Evolutionary conservation across 2,797 vertebrate species (phyloP), one percentile per base, ranked within the genome.

Genomic region (Argentina silus): DNA sequence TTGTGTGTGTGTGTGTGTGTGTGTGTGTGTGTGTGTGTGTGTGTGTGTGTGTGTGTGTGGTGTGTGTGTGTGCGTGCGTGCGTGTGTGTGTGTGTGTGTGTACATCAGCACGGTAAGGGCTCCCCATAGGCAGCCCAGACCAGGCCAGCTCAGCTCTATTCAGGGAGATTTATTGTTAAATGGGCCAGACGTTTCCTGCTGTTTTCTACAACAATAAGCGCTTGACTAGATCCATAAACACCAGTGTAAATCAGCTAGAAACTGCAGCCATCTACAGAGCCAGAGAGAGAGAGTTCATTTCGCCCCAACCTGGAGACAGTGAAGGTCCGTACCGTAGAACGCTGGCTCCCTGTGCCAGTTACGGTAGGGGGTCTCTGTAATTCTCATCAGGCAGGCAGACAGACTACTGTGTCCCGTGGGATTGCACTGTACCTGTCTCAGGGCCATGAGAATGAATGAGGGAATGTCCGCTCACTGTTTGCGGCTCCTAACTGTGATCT

Each of bases 111-210:
- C 11, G 44, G 67, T 81, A 73, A 73, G 67, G 61, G 67, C 51
- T 82, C 71, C 82, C 75, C 73, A 59, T 73, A 78, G 78, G 73
- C 67, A 69, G n/a, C 12, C 77, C 80, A 78, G 72, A 78, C 81
- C 43, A 23, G 10, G 44, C 50, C 17, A 45, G 53, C 71, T 51
- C 62, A 47, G 62, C 7, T 23, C 44, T 83, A 82, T 86, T 90
- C 76, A 85, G 76, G 79, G 84, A 77, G 84, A 91, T 90, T 82
- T 91, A 86, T 86, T 88, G 90, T 90, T 89, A 85, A 92, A 89
- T 82, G 83, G 82, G 76, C 83, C 81, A 88, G 78, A 88, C 83
- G 71, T 90, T 93, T 93, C 90, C 92, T 91, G 91, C 85, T 78
- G 80, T 91, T 90, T 89, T 84, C 85, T 88, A 81, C 82, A 82